Percentiles rank a stretch among this genome's conserved stretches.
Conservation (phyloP, 1,140 invertebrate species). For the Halyomorpha halys region DNA sequence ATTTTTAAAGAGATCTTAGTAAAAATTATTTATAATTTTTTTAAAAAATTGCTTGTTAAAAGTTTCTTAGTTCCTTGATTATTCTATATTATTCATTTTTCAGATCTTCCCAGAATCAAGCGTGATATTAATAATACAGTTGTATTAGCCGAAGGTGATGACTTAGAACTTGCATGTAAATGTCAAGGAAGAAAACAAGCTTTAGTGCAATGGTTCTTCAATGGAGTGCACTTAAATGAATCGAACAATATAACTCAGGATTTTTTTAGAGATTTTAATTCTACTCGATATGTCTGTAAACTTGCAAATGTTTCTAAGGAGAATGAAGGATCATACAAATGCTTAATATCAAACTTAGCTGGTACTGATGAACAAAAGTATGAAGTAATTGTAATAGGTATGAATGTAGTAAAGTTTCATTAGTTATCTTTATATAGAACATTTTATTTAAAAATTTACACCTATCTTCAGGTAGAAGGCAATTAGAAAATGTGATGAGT, state of each 20-base stretch:
- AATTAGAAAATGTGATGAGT: too few relatives aligned
- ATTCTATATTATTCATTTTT: neutral
- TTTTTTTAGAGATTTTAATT: neutral
- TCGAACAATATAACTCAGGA: neutral
- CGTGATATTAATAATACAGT: neutral
- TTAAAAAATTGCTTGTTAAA: too few relatives aligned
- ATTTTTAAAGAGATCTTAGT: too few relatives aligned
- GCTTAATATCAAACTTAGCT: slow-evolving; percentile 4
- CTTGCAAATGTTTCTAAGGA: neutral
- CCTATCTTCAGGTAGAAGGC: too few relatives aligned
- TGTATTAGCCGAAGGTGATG: neutral
- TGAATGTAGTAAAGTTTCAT: neutral
- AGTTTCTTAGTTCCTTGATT: too few relatives aligned
- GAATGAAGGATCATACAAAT: neutral
- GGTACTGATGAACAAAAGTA: neutral
- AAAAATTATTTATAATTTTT: too few relatives aligned
- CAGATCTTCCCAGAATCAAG: slow-evolving; percentile 2
- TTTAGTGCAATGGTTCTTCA: neutral
- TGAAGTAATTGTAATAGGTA: slow-evolving; percentile 8
- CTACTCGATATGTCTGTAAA: neutral
- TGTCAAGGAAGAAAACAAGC: neutral
- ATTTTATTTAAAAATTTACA: too few relatives aligned
- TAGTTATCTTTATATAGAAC: too few relatives aligned
- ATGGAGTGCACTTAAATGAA: neutral
- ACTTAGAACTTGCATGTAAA: neutral